A percentile compares a stretch with the other conserved stretches of the same genome.
phyloP scores from a whole-genome alignment of 2,113 vertebrate species.

The Spea multiplicata region DNA sequence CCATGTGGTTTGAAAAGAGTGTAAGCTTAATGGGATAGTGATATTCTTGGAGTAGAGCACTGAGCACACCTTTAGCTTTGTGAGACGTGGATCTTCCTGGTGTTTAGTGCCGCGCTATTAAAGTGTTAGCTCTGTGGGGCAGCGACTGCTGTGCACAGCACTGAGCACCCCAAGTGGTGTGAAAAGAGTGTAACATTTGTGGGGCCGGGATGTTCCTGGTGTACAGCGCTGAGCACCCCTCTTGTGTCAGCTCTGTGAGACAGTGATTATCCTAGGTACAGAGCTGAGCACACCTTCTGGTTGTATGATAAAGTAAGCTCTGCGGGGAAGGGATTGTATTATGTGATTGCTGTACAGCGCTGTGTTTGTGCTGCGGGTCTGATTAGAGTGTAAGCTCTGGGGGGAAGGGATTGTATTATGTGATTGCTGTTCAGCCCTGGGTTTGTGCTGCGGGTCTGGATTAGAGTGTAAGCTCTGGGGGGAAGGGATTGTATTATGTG shows the following conservation, averaged over 20 bases:
- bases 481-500: not conserved
- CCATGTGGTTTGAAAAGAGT: not conserved
- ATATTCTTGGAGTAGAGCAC: too few relatives aligned
- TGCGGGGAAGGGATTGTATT: not conserved
- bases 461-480: conserved; percentile 27
- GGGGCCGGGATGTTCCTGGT: not conserved
- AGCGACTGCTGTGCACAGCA: not conserved
- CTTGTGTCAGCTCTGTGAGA: too few relatives aligned
- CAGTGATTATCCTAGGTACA: too few relatives aligned
- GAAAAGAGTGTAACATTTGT: not conserved
- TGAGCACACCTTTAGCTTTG: not conserved
- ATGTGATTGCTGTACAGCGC: not conserved
- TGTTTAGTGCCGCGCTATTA: not conserved
- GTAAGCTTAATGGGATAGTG: conserved; percentile 1
- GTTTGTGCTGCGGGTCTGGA: not conserved
- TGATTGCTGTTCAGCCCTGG: not conserved
- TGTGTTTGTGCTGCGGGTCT: not conserved
- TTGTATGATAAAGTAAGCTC: too few relatives aligned
- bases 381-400: conserved; percentile 26
- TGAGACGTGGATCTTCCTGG: not conserved
- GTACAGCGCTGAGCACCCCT: not conserved
- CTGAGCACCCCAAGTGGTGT: not conserved
- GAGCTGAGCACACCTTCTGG: too few relatives aligned
- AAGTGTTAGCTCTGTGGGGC: conserved; percentile 1
- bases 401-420: not conserved